phyloP scores from a whole-genome alignment of 2,113 vertebrate genomes.

The Pollachius pollachius region DNA sequence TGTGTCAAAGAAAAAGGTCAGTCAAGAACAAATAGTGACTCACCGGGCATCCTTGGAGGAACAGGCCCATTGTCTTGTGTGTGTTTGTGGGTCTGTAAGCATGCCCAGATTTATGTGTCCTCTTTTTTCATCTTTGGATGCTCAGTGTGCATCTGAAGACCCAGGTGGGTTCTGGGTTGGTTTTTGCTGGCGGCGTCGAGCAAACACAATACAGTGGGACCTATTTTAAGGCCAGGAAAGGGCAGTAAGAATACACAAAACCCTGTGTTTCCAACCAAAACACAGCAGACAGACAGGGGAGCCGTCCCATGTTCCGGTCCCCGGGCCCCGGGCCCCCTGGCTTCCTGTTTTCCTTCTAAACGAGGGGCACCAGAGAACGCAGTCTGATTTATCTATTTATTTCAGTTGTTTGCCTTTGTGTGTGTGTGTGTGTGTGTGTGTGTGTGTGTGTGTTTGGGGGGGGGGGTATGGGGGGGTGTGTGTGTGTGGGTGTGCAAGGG shows the following conservation, averaged over 20 bases:
- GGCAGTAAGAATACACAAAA: not conserved
- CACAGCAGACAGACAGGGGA: not conserved
- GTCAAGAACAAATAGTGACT: not conserved
- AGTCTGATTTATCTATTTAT: not conserved
- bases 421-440: not conserved
- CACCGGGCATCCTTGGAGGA: not conserved
- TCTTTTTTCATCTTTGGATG: no score
- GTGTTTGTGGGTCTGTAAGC: not conserved
- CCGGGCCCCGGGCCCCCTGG: not conserved
- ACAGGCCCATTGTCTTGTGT: not conserved
- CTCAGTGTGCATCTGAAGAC: not conserved
- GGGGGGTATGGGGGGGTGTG: not conserved
- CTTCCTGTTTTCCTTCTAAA: not conserved
- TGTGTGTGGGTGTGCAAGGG: not conserved
- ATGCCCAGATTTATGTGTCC: not conserved
- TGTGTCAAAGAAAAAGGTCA: not conserved
- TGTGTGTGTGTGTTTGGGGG: not conserved
- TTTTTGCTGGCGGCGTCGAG: not conserved
- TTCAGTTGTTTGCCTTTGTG: not conserved
- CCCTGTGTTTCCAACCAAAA: not conserved
- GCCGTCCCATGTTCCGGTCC: not conserved
- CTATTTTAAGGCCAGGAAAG: not conserved
- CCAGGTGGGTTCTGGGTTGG: not conserved
- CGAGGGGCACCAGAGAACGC: not conserved
- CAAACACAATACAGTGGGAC: not conserved